Evolutionary conservation across 2,888 invertebrate genomes (phyloP).

Genomic region (Clivina fossor): DNA sequence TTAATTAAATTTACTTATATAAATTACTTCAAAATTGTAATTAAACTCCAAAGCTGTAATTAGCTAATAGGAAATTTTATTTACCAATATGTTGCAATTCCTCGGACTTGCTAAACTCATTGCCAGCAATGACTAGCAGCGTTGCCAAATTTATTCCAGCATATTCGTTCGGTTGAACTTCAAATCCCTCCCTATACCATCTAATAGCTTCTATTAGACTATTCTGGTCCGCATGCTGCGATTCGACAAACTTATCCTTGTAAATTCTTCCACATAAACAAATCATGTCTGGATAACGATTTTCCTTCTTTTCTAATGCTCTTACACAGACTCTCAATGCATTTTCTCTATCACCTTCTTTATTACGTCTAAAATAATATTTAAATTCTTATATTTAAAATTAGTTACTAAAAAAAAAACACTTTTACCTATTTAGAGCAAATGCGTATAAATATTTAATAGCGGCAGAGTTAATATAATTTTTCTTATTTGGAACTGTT

Average conservation of each 20-base stretch:
- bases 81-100: slow-evolving; percentile 87
- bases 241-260: slow-evolving; percentile 96
- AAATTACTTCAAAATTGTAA: too few species aligned
- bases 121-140: slow-evolving; percentile 92
- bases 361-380: slow-evolving; percentile 77
- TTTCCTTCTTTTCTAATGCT: slow-evolving; percentile 90
- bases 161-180: slow-evolving; percentile 98
- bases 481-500: slow-evolving; percentile 84
- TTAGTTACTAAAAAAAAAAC: slow-evolving; percentile 29
- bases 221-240: slow-evolving; percentile 83
- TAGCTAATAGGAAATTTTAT: too few species aligned
- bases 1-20: too few species aligned
- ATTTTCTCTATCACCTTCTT: slow-evolving; percentile 90
- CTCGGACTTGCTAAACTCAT: slow-evolving; percentile 89
- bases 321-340: slow-evolving; percentile 89
- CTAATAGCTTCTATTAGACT: slow-evolving; percentile 90
- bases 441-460: slow-evolving; percentile 95
- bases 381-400: slow-evolving; percentile 27
- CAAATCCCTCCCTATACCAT: slow-evolving; percentile 97
- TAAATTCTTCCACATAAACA: slow-evolving; percentile 98
- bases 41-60: too few species aligned
- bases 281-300: slow-evolving; percentile 94
- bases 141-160: slow-evolving; percentile 99
- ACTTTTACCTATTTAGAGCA: slow-evolving; percentile 88
- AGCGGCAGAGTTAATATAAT: slow-evolving; percentile 85